phyloP scores from a whole-genome alignment of 2,113 vertebrate species.

The Regulus satrapa region DNA sequence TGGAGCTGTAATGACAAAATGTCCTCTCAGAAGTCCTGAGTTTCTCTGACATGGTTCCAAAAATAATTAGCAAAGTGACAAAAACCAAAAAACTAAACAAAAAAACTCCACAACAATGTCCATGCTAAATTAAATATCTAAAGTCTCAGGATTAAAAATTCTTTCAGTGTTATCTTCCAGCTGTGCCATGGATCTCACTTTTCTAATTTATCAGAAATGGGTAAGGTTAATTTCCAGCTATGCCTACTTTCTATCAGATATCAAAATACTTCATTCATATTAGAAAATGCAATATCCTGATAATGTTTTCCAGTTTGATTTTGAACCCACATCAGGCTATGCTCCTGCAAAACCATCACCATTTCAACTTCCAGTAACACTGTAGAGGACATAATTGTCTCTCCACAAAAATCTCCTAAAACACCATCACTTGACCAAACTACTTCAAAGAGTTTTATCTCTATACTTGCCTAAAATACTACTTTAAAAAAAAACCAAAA shows the following conservation, averaged over 20 bases:
- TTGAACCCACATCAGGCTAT: neutral
- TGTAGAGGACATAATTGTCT: neutral
- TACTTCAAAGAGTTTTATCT: neutral
- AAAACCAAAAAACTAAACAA: neutral
- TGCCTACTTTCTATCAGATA: neutral
- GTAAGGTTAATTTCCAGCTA: neutral
- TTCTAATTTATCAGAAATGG: neutral
- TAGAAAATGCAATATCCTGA: neutral
- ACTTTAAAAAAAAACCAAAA: too few relatives aligned
- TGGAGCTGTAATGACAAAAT: neutral
- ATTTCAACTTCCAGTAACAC: neutral
- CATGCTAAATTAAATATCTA: neutral
- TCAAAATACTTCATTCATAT: neutral
- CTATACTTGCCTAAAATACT: neutral
- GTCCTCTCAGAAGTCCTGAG: neutral
- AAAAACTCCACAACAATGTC: neutral
- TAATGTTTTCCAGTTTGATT: neutral
- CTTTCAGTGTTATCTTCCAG: neutral
- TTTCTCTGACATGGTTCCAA: neutral
- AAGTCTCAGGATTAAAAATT: neutral
- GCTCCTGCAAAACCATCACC: neutral
- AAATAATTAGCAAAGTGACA: neutral
- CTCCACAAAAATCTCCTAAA: neutral
- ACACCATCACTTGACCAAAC: neutral
- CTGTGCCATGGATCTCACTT: neutral